Evolutionary conservation across 2,113 vertebrate genomes (phyloP).

Genomic region (Heliornis fulica): DNA sequence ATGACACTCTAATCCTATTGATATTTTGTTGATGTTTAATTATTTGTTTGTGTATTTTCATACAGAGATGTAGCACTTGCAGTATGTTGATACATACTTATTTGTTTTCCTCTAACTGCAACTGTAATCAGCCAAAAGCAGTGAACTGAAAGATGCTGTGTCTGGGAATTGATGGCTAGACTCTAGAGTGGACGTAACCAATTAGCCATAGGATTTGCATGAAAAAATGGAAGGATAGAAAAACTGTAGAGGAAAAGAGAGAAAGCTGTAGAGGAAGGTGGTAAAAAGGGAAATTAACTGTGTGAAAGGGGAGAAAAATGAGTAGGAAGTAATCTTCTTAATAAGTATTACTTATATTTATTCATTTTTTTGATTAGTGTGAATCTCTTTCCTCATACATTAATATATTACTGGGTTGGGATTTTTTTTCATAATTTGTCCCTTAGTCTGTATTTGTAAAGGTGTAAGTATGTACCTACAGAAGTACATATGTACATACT

Average conservation of each 20-base stretch:
- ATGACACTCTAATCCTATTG: constrained; percentile 68
- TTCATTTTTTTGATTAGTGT: neutral
- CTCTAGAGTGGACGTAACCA: constrained; percentile 34
- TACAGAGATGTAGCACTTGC: constrained; percentile 22
- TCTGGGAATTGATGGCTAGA: neutral
- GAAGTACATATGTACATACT: neutral
- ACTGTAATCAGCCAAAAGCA: constrained; percentile 25
- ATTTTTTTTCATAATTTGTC: neutral
- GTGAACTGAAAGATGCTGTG: neutral
- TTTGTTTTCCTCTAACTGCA: constrained; percentile 29
- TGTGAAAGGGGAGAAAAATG: neutral
- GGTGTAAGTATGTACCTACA: neutral
- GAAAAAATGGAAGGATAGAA: neutral
- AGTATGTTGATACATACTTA: constrained; percentile 12
- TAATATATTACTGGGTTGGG: neutral
- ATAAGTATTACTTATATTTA: neutral
- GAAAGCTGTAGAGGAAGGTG: neutral
- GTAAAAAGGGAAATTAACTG: constrained; percentile 12
- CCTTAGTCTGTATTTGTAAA: neutral
- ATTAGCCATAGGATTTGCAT: neutral
- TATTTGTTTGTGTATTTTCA: constrained; percentile 69
- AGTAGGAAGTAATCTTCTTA: constrained; percentile 10
- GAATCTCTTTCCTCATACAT: neutral
- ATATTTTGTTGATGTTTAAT: constrained; percentile 75
- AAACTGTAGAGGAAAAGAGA: neutral